phyloP scores from a whole-genome alignment of 2,113 vertebrate genomes.

The Rhea pennata region DNA sequence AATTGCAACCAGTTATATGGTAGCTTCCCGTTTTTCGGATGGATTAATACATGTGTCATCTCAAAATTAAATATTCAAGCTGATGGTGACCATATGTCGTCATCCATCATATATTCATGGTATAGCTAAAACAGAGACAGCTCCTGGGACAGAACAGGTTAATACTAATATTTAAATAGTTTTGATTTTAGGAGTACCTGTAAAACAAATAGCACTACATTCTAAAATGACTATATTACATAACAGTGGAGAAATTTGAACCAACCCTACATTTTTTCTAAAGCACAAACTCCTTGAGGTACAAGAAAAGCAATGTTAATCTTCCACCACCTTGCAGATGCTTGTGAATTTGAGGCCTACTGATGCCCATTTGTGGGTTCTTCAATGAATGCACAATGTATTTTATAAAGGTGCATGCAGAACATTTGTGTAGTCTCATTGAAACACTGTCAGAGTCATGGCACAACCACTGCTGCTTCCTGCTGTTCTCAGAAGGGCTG shows the following conservation, averaged over 20 bases:
- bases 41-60: constrained; percentile 78
- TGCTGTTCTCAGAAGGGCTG: background rate
- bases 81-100: constrained; percentile 79
- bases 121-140: constrained; percentile 51
- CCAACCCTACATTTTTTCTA: background rate
- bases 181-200: constrained; percentile 7
- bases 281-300: background rate
- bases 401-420: background rate
- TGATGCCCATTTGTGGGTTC: background rate
- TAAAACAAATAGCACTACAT: background rate
- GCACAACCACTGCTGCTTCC: background rate
- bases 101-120: constrained; percentile 61
- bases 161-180: constrained; percentile 29
- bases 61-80: constrained; percentile 76
- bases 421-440: background rate
- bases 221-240: background rate
- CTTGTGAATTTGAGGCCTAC: background rate
- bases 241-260: background rate
- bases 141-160: constrained; percentile 51
- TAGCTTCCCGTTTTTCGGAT: constrained; percentile 73
- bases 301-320: background rate
- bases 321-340: background rate
- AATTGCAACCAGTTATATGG: constrained; percentile 77
- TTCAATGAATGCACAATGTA: background rate
- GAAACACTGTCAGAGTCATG: background rate